These are phyloP conservation scores for Eulithis testata DNA, from an alignment of 2,888 invertebrate species.

Conservation along the genomic window DNA sequence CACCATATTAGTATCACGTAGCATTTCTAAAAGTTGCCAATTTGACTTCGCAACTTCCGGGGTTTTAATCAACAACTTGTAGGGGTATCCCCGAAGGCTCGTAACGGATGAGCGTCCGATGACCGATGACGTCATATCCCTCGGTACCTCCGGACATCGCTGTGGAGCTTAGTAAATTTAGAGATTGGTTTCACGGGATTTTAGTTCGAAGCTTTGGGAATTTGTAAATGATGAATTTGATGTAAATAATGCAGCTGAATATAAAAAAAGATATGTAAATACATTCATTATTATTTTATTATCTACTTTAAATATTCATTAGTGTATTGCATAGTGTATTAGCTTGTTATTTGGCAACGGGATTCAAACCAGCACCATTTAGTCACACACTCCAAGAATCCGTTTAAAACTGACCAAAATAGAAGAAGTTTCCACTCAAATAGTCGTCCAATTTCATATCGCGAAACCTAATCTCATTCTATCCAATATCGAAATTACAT, in stretches of 20 bases:
- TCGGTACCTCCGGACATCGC: not conserved
- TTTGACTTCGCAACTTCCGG: conserved; percentile 4
- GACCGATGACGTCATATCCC: conserved; percentile 8
- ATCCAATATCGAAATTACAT: conserved; percentile 29
- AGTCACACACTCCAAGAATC: too few species aligned
- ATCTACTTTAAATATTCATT: too few species aligned
- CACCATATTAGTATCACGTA: too few species aligned
- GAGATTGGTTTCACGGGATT: too few species aligned
- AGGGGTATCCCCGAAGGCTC: not conserved
- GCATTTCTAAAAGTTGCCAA: not conserved
- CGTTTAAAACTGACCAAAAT: not conserved
- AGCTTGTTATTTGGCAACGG: too few species aligned
- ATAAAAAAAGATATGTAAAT: too few species aligned
- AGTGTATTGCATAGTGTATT: too few species aligned
- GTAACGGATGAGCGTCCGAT: conserved; percentile 5
- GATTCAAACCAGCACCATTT: too few species aligned
- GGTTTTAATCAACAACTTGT: conserved; percentile 9
- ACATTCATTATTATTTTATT: too few species aligned
- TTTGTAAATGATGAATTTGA: too few species aligned
- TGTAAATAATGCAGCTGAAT: too few species aligned
- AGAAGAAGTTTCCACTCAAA: conserved; percentile 1
- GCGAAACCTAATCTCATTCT: conserved; percentile 10
- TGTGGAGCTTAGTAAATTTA: not conserved
- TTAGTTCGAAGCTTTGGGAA: too few species aligned
- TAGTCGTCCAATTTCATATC: conserved; percentile 14